phyloP scores from a whole-genome alignment of 1,140 invertebrate genomes.

The Temnothorax curvispinosus region DNA sequence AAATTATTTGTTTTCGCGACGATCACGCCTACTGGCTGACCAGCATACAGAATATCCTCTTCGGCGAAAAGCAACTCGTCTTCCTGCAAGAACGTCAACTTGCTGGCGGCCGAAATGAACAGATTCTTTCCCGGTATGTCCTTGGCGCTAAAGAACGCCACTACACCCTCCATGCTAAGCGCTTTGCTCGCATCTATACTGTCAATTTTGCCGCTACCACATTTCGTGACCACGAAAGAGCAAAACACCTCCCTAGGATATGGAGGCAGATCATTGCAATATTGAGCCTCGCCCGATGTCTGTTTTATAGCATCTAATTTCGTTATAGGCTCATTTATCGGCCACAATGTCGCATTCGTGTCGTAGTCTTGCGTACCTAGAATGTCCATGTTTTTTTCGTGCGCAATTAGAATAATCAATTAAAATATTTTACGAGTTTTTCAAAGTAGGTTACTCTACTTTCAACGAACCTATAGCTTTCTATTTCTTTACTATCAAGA shows the following conservation, averaged over 20 bases:
- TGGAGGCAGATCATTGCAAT: slow-evolving; percentile 88
- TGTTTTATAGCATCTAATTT: slow-evolving; percentile 92
- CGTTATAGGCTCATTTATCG: slow-evolving; percentile 91
- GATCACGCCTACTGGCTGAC: slow-evolving; percentile 91
- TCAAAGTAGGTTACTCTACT: not conserved
- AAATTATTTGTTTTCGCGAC: slow-evolving; percentile 87
- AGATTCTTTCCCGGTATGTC: slow-evolving; percentile 92
- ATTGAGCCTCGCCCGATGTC: slow-evolving; percentile 90
- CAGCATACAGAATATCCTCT: slow-evolving; percentile 87
- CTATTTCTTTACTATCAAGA: too few relatives aligned
- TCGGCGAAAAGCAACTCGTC: slow-evolving; percentile 85
- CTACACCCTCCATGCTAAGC: slow-evolving; percentile 89
- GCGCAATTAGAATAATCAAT: not conserved
- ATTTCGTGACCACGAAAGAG: slow-evolving; percentile 88
- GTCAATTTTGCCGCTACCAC: slow-evolving; percentile 86
- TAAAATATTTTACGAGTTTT: not conserved
- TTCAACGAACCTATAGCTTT: too few relatives aligned
- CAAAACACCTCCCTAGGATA: slow-evolving; percentile 88
- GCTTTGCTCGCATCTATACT: slow-evolving; percentile 87
- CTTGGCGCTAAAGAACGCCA: slow-evolving; percentile 89
- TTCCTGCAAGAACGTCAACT: slow-evolving; percentile 59
- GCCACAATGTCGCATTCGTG: slow-evolving; percentile 90
- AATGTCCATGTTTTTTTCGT: not conserved
- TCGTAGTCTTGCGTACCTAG: slow-evolving; percentile 90
- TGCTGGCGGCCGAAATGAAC: slow-evolving; percentile 80